Evolutionary conservation across 2,113 vertebrate species (phyloP).

Genomic region (Gallinago undulata): DNA sequence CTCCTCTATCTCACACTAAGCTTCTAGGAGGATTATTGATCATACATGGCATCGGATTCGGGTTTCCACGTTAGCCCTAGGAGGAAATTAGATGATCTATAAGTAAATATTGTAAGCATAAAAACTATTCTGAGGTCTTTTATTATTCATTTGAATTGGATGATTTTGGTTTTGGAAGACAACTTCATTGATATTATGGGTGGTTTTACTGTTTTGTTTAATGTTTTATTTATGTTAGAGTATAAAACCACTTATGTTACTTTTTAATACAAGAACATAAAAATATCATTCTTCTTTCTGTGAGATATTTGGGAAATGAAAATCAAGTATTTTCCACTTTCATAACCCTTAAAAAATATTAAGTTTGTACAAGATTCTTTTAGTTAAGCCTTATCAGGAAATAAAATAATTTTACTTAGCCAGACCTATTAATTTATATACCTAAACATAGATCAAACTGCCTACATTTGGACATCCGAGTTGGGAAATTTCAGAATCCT

Average conservation of each 20-base stretch:
- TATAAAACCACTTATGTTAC: neutral
- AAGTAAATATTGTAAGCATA: constrained; percentile 34
- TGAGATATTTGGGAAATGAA: neutral
- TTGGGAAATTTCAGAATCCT: neutral
- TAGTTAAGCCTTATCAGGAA: neutral
- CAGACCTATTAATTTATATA: neutral
- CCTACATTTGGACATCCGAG: neutral
- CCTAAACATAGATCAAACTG: neutral
- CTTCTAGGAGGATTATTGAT: constrained; percentile 55
- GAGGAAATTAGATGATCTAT: constrained; percentile 60
- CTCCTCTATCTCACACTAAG: constrained; percentile 2
- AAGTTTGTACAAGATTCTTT: neutral
- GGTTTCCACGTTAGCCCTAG: constrained; percentile 53
- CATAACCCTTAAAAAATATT: neutral
- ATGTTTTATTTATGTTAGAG: constrained; percentile 34
- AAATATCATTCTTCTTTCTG: neutral
- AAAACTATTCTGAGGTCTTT: constrained; percentile 36
- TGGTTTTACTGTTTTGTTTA: neutral
- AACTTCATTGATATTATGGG: neutral
- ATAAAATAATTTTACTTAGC: neutral
- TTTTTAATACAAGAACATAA: neutral
- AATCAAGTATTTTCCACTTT: neutral
- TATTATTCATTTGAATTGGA: constrained; percentile 56
- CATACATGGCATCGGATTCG: constrained; percentile 40
- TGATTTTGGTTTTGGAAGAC: constrained; percentile 20